A percentile compares a stretch with the other conserved stretches of the same genome.
Evolutionary conservation across 35 echinoderm and acorn worm species (phyloP).

Genomic region (Heliocidaris tuberculata): DNA sequence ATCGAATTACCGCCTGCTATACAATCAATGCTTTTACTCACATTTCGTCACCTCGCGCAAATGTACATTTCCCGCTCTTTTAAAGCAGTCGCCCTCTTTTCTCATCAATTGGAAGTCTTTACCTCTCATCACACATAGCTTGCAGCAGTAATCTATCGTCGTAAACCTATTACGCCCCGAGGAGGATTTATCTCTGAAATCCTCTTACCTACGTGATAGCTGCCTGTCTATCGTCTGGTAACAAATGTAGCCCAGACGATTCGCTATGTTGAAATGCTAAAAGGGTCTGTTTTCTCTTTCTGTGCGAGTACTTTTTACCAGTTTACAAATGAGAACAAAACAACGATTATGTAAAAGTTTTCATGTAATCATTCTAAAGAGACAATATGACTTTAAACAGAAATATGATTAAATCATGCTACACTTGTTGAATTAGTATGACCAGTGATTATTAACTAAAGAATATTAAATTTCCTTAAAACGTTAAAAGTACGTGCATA

Average conservation of each 20-base stretch:
- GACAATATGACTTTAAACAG: too few relatives aligned
- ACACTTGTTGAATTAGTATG: too few relatives aligned
- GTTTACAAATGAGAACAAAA: too few relatives aligned
- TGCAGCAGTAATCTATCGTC: constrained; percentile 33
- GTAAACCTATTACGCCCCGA: constrained; percentile 31
- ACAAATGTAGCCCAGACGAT: background rate
- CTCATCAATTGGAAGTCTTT: background rate
- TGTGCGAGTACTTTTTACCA: too few relatives aligned
- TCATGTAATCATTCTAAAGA: too few relatives aligned
- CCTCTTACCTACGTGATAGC: background rate
- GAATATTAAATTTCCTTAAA: too few relatives aligned
- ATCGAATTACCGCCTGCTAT: background rate
- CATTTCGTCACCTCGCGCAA: background rate
- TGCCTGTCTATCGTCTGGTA: background rate
- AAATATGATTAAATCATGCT: too few relatives aligned
- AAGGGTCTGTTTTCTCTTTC: background rate
- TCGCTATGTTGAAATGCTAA: background rate
- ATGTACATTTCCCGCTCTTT: background rate
- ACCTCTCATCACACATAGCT: background rate
- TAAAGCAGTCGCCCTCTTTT: background rate
- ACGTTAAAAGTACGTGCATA: too few relatives aligned
- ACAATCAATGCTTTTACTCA: constrained; percentile 17
- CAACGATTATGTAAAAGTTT: too few relatives aligned
- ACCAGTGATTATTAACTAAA: too few relatives aligned
- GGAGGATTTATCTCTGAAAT: constrained; percentile 12